Conservation (phyloP, 2,797 vertebrate species). For the Tiaroga cobitis region DNA sequence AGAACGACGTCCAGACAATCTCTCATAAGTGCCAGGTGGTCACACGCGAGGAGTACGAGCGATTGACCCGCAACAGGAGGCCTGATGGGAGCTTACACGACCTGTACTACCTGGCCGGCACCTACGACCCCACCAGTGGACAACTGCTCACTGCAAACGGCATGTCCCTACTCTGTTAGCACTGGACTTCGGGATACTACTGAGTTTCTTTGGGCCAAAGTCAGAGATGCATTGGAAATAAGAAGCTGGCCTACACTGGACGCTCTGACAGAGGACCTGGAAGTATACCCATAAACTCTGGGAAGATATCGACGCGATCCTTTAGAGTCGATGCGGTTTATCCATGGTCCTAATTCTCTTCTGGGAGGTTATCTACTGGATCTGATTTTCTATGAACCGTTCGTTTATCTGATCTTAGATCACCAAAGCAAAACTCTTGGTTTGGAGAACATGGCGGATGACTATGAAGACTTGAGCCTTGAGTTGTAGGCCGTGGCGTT, state of each 20-base stretch:
- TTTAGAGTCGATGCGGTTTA: conserved; percentile 20
- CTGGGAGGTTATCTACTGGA: conserved; percentile 26
- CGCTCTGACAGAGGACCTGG: conserved; percentile 9
- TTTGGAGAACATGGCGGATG: conserved; percentile 68
- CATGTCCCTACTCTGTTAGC: conserved; percentile 91
- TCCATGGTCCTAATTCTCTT: conserved; percentile 54
- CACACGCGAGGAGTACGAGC: conserved; percentile 93
- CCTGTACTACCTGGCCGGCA: conserved; percentile 97
- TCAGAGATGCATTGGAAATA: conserved; percentile 6
- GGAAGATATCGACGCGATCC: conserved; percentile 7
- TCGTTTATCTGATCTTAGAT: conserved; percentile 57
- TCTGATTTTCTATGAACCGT: conserved; percentile 54
- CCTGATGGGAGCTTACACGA: conserved; percentile 84
- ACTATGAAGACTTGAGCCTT: conserved; percentile 69
- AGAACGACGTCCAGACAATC: conserved; percentile 99
- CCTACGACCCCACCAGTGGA: conserved; percentile 95
- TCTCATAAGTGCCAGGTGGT: conserved; percentile 99
- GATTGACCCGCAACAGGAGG: conserved; percentile 91
- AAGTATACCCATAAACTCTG: conserved; percentile 19
- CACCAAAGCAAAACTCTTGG: conserved; percentile 68
- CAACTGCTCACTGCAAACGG: conserved; percentile 95
- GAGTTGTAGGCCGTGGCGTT: conserved; percentile 53
- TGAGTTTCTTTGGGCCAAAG: conserved; percentile 64
- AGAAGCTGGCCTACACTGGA: background rate
- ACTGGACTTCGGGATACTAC: conserved; percentile 70